phyloP scores from a whole-genome alignment of 2,113 vertebrate species.

The Aptenodytes forsteri region DNA sequence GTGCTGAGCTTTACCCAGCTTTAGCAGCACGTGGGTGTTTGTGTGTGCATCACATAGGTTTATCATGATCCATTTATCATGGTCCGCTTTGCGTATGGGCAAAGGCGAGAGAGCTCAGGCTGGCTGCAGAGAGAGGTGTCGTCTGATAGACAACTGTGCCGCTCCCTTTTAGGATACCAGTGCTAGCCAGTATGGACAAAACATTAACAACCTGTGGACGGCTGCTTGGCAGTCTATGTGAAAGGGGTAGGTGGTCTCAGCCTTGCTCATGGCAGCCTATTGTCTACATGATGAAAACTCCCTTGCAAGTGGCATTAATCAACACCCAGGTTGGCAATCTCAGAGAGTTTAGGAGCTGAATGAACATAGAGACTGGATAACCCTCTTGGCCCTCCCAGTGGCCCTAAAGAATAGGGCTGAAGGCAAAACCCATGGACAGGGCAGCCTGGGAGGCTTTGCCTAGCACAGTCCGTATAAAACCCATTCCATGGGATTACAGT shows the following conservation, averaged over 20 bases:
- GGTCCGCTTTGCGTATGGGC: fast-evolving
- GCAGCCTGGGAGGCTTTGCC: neutral
- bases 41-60: too few species aligned
- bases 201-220: neutral
- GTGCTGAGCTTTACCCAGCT: neutral
- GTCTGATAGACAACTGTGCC: neutral
- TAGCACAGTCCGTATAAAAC: neutral
- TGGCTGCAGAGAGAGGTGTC: neutral
- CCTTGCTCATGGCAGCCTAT: neutral
- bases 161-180: neutral
- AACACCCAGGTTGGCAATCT: neutral
- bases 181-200: neutral
- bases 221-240: neutral
- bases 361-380: neutral
- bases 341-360: neutral
- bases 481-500: neutral
- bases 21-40: too few species aligned
- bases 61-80: neutral
- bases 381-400: neutral
- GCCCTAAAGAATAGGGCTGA: neutral
- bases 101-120: neutral
- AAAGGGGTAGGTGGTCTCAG: conserved; percentile 19
- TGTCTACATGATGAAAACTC: conserved; percentile 7
- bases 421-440: neutral
- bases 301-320: neutral